These are phyloP conservation scores for Hydrochoerus hydrochaeris DNA, from an alignment of 2,113 vertebrate genomes.

Conservation along the genomic window DNA sequence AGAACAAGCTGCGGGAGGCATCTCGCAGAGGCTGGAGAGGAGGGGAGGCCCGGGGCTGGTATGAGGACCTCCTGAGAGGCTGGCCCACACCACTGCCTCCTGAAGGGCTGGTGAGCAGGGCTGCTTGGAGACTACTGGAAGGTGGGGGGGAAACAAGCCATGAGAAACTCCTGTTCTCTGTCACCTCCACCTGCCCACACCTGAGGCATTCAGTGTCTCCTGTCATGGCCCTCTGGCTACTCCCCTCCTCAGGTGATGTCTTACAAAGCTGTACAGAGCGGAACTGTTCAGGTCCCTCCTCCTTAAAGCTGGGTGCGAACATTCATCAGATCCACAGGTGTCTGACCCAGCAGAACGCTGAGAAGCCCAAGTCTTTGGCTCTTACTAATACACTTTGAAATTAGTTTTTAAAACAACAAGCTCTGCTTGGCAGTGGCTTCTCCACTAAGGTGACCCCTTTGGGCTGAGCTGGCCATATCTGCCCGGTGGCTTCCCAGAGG, in stretches of 20 bases:
- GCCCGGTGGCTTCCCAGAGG: accelerated
- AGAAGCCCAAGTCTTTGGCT: neutral
- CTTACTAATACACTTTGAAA: neutral
- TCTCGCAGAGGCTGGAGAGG: neutral
- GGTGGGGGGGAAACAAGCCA: no score
- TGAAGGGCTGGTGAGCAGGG: neutral
- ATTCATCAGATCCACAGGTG: no score
- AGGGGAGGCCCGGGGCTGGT: neutral
- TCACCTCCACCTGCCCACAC: neutral
- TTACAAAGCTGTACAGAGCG: neutral
- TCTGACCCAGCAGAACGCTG: neutral
- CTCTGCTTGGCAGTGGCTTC: neutral
- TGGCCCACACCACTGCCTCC: neutral
- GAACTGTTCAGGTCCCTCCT: neutral
- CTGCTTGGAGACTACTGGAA: neutral
- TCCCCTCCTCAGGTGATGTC: neutral
- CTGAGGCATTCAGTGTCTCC: neutral
- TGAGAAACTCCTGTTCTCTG: neutral
- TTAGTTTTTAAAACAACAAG: neutral
- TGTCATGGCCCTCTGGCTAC: neutral
- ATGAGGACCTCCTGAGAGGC: neutral
- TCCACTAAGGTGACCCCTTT: neutral
- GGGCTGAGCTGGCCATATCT: neutral
- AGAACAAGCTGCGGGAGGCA: neutral
- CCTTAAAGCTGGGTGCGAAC: neutral